Conservation (phyloP, 2,888 invertebrate genomes). For the Coleophora deauratella region DNA sequence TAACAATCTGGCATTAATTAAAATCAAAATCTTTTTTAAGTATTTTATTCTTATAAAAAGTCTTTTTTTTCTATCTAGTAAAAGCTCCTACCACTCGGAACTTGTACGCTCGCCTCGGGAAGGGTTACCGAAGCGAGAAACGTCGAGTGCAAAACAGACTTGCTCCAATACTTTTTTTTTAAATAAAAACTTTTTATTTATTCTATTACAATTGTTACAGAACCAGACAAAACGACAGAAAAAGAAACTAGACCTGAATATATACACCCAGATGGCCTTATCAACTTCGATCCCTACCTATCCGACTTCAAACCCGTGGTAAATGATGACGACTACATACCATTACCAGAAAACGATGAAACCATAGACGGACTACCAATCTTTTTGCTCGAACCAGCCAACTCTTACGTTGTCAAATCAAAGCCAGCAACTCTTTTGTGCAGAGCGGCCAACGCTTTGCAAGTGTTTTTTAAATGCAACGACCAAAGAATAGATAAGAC, state of each 20-base stretch:
- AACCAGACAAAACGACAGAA: conserved; percentile 49
- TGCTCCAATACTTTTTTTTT: no score
- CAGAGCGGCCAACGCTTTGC: conserved; percentile 91
- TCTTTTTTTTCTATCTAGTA: no score
- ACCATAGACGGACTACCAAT: conserved; percentile 85
- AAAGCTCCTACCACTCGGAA: no score
- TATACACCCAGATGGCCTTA: conserved; percentile 58
- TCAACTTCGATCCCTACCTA: conserved; percentile 59
- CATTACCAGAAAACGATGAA: conserved; percentile 70
- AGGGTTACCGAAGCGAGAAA: no score
- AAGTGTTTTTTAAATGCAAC: conserved; percentile 87
- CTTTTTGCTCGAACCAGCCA: conserved; percentile 90
- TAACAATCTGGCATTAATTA: no score
- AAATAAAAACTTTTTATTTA: no score
- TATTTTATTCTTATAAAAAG: no score
- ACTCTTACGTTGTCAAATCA: conserved; percentile 90
- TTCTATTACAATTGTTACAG: conserved; percentile 31
- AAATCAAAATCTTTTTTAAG: no score
- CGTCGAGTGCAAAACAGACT: no score
- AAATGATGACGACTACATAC: conserved; percentile 64
- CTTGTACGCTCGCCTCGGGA: no score
- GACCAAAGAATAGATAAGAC: conserved; percentile 72
- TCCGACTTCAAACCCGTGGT: conserved; percentile 56
- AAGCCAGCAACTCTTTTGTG: conserved; percentile 92
- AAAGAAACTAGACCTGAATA: conserved; percentile 62